Evolutionary conservation across 1,140 invertebrate genomes (phyloP).

Genomic region (Phymastichus coffea): DNA sequence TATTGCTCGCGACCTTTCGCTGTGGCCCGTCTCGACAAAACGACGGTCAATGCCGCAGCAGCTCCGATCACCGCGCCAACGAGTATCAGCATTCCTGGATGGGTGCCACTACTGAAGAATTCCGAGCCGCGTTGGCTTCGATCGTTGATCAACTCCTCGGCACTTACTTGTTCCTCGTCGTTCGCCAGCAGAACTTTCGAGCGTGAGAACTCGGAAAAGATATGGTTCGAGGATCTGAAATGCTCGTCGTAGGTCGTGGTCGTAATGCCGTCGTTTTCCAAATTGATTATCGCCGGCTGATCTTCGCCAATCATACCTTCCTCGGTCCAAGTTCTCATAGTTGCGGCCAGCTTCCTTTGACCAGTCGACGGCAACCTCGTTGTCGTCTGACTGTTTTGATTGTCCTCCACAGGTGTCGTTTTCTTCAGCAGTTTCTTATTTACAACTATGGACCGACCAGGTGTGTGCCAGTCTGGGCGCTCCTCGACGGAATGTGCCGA

Average conservation of each 20-base stretch:
- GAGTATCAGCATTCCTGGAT: conserved; percentile 58
- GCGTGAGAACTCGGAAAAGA: conserved; percentile 11
- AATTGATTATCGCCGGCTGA: too few species aligned
- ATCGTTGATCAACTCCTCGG: conserved; percentile 48
- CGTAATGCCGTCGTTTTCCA: too few species aligned
- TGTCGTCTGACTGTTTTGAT: too few species aligned
- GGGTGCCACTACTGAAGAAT: conserved; percentile 37
- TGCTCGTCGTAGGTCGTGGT: background rate
- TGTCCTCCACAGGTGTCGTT: too few species aligned
- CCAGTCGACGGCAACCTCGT: background rate
- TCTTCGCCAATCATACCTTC: too few species aligned
- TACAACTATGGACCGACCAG: too few species aligned
- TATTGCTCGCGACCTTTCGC: conserved; percentile 48
- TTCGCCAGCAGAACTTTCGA: conserved; percentile 16
- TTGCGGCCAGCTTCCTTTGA: too few species aligned
- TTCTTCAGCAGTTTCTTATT: too few species aligned
- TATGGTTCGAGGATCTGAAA: background rate
- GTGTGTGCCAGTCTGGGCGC: background rate
- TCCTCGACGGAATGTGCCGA: too few species aligned
- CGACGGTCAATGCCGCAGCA: conserved; percentile 52
- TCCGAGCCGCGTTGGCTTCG: too few species aligned
- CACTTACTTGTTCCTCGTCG: conserved; percentile 28
- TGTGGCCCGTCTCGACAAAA: conserved; percentile 47
- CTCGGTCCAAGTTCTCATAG: too few species aligned
- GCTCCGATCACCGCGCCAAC: conserved; percentile 51